These are phyloP conservation scores for Carettochelys insculpta DNA, from an alignment of 2,113 vertebrate genomes.

Conservation along the genomic window DNA sequence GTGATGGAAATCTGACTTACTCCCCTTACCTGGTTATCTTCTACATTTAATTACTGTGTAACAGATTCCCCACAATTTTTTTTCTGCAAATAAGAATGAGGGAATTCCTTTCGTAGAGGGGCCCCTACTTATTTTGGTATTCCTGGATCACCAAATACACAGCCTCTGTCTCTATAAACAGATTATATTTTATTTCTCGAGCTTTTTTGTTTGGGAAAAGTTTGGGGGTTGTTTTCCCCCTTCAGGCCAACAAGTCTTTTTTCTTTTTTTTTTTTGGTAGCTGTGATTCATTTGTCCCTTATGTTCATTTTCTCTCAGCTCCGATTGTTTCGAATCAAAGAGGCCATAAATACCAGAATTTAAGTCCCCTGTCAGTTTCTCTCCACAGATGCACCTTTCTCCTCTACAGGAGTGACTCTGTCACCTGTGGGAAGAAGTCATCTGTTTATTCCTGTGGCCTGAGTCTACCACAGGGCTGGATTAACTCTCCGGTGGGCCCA, in stretches of 20 bases:
- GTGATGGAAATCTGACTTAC: background rate
- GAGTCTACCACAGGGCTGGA: background rate
- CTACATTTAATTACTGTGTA: background rate
- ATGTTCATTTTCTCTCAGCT: background rate
- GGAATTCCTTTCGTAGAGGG: background rate
- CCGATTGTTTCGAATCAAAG: background rate
- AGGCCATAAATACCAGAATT: background rate
- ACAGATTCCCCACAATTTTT: background rate
- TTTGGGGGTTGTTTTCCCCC: background rate
- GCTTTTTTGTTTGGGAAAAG: background rate
- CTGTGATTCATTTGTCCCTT: background rate
- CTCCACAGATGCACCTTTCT: background rate
- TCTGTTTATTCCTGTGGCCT: background rate
- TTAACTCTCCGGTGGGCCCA: too few relatives aligned
- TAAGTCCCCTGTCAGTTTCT: background rate
- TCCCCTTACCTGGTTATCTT: background rate
- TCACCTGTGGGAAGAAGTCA: background rate
- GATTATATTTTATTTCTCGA: background rate
- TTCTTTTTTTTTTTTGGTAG: slow-evolving; percentile 40
- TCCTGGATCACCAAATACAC: fast-evolving
- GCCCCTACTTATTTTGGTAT: background rate
- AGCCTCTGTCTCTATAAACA: background rate
- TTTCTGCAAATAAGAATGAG: background rate
- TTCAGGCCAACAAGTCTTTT: background rate
- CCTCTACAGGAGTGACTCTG: background rate